phyloP scores from a whole-genome alignment of 1,140 invertebrate species.

The Papilio helenus region DNA sequence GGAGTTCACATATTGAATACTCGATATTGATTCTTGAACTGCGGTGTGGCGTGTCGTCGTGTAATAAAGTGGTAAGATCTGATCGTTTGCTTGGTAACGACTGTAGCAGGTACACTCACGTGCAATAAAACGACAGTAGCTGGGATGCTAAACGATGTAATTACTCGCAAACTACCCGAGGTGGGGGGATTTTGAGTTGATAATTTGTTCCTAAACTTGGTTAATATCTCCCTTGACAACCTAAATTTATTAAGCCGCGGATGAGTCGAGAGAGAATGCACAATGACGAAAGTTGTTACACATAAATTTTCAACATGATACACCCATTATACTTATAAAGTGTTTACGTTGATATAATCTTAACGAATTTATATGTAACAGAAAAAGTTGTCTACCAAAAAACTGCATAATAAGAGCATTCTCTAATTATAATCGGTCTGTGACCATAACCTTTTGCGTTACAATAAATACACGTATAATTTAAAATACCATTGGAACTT shows the following conservation, averaged over 20 bases:
- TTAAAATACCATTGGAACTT: too few species aligned
- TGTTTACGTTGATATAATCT: neutral
- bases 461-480: too few species aligned
- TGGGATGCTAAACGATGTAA: constrained; percentile 67
- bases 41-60: constrained; percentile 64
- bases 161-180: constrained; percentile 70
- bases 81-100: constrained; percentile 68
- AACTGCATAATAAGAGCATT: neutral
- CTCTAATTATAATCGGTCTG: neutral
- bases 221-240: constrained; percentile 79
- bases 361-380: neutral
- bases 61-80: constrained; percentile 75
- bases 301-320: constrained; percentile 2
- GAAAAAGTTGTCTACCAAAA: neutral
- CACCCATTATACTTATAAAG: neutral
- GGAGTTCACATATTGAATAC: constrained; percentile 51
- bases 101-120: constrained; percentile 57
- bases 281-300: constrained; percentile 12
- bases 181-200: constrained; percentile 68
- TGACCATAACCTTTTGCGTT: too few species aligned
- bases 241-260: constrained; percentile 77
- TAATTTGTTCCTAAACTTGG: constrained; percentile 80
- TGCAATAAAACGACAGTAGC: constrained; percentile 58
- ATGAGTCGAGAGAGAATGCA: constrained; percentile 43
- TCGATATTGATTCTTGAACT: constrained; percentile 65